Conservation (phyloP, 2,888 invertebrate species). For the Gymnocheta viridis region DNA sequence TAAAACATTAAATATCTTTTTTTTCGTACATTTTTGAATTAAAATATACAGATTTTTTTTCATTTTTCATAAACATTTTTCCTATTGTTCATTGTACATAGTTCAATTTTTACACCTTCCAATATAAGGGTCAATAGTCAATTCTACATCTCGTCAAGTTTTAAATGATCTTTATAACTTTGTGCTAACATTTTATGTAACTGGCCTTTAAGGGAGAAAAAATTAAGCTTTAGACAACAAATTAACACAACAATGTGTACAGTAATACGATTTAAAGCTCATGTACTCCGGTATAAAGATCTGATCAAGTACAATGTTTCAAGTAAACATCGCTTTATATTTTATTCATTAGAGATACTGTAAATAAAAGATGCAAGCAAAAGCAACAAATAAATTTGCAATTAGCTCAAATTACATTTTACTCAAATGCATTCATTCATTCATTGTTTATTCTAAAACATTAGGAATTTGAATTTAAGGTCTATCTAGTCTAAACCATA, state of each 20-base stretch:
- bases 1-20: no score
- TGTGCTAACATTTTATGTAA: not conserved
- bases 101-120: no score
- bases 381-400: conserved; percentile 33
- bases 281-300: not conserved
- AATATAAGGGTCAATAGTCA: no score
- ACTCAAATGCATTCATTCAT: conserved; percentile 38
- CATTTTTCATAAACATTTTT: no score
- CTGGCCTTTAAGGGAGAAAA: not conserved
- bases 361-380: conserved; percentile 18
- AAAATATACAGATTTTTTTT: no score
- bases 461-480: conserved; percentile 55
- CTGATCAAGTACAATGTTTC: conserved; percentile 34
- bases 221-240: not conserved
- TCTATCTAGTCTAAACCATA: conserved; percentile 55
- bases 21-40: no score
- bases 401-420: conserved; percentile 60
- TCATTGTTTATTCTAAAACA: conserved; percentile 35
- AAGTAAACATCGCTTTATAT: not conserved
- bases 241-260: not conserved
- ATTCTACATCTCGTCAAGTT: no score
- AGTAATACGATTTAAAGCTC: not conserved
- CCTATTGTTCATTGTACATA: no score
- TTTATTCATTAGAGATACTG: conserved; percentile 1
- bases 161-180: not conserved